Base-by-base conservation (phyloP, 2,888 invertebrate genomes). In the Eupithecia inturbata region DNA sequence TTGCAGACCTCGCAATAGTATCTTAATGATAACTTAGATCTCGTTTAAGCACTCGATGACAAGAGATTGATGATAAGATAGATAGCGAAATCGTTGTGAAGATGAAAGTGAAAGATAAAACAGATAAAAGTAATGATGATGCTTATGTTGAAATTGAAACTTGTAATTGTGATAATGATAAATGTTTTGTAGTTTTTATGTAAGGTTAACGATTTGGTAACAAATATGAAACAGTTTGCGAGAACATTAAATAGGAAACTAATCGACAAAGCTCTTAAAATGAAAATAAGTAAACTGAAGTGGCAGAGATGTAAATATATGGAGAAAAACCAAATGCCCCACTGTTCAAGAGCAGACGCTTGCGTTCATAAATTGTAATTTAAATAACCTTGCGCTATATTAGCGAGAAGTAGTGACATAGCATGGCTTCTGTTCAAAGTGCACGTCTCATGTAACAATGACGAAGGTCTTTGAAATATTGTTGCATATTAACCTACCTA, bases 1-100 rank as follows among this genome's bases (percentile, higher is more conserved):
- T n/a, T 19, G 19, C 12, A 57, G 12, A 57, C 57, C 14, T 57
- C 57, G 57, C 57, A 57, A 57, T 57, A 57, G 16, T 62, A 31
- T 31, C 26, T 66, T 26, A 87, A 88, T 87, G 86, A 80, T 75
- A 73, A 41, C 36, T 67, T 33, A 71, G 70, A 76, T 68, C 70
- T 66, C 28, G 60, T 75, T 70, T 71, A 60, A 72, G 68, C 72
- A 77, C 72, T 74, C 57, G 68, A 62, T 74, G 78, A 71, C 70
- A 76, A 62, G 63, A 73, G 71, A 67, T 77, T 28, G 31, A 76
- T 67, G 72, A 64, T 67, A 78, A 57, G 69, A 74, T 73, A 72
- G 70, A 73, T 77, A 60, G 66, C 26, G 39, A 66, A 66, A 66
- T 41, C 39, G 22, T 39, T 64, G 36, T 26, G 7, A n/a, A 69